Base-by-base conservation (phyloP, 2,888 invertebrate species). In the Hypsopygia costalis region DNA sequence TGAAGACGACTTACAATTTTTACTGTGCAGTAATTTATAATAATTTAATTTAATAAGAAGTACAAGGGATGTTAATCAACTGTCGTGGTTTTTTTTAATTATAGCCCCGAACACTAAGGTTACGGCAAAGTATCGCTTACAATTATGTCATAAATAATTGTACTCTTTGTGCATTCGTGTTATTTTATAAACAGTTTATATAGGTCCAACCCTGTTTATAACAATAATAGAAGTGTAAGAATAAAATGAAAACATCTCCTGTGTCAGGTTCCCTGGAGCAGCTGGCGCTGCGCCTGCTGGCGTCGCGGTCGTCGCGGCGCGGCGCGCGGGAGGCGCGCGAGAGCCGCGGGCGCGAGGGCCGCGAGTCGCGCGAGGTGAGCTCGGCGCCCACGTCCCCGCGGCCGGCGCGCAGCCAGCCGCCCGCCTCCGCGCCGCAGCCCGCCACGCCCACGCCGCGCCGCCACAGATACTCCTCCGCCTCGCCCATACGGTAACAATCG, bases 401-500 rank as follows among this genome's bases (percentile, higher is more conserved):
- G 52, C 81, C 94, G 44, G 94, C 94, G 9, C 91, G 94, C 62
- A 94, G 94, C 65, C 94, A 93, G n/a, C 95, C 94, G 40, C 43
- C 92, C 92, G 90, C 16, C 2, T 4, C 16, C 4, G 16, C 3
- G 3, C 2, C 55, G 45, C n/a, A n/a, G n/a, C 51, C 46, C 46
- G 41, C 41, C 49, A 33, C 53, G 43, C 41, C 62, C 91, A 52
- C 6, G 7, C 60, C 10, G 42, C 49, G 39, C 35, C 47, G 52
- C 11, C 93, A 93, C 62, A 89, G 95, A 37, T 94, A 94, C 55
- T 93, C 94, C 55, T 94, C 94, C 33, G 93, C 94, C 6, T 95
- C 95, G 20, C 95, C 95, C 1, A 95, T 95, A 55, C 87, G 94
- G 85, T 90, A 47, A 44, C n/a, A n/a, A n/a, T n/a, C n/a, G n/a